A percentile compares a stretch with the other conserved stretches of the same genome.
Conservation (phyloP, 2,888 invertebrate species). For the Cheilosia soror region DNA sequence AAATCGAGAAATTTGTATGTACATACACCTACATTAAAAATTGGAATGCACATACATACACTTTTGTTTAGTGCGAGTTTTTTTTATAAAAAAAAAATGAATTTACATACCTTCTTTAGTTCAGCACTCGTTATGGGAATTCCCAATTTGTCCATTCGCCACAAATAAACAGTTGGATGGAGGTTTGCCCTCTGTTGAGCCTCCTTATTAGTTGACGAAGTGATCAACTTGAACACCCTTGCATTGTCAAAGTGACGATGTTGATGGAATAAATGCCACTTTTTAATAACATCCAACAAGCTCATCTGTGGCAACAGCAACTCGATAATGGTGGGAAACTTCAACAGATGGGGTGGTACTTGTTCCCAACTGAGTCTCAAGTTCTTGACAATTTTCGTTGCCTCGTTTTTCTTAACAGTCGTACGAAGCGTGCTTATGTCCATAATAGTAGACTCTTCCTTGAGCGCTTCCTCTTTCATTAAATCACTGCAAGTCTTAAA, state of each 20-base stretch:
- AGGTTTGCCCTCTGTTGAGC: slow-evolving; percentile 77
- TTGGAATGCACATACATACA: too few species aligned
- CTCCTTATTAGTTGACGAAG: slow-evolving; percentile 75
- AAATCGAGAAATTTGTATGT: too few species aligned
- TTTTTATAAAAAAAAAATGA: too few species aligned
- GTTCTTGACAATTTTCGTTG: slow-evolving; percentile 77
- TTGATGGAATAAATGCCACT: slow-evolving; percentile 77
- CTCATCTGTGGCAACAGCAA: slow-evolving; percentile 78
- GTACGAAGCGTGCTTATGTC: slow-evolving; percentile 79
- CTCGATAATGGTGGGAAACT: slow-evolving; percentile 76
- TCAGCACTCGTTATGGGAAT: slow-evolving; percentile 21
- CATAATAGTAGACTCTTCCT: slow-evolving; percentile 54
- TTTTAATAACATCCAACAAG: slow-evolving; percentile 78
- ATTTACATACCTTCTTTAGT: slow-evolving; percentile 28
- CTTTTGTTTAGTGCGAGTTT: too few species aligned
- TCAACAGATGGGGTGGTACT: slow-evolving; percentile 79
- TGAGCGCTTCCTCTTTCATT: slow-evolving; percentile 53
- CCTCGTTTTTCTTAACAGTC: slow-evolving; percentile 72
- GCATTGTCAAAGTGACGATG: slow-evolving; percentile 76
- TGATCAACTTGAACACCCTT: slow-evolving; percentile 72
- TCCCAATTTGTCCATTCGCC: slow-evolving; percentile 74
- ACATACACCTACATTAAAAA: too few species aligned
- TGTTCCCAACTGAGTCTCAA: slow-evolving; percentile 78
- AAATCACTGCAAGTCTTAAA: slow-evolving; percentile 77
- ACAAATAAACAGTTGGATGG: slow-evolving; percentile 78